Evolutionary conservation across 2,113 vertebrate species (phyloP), one percentile per base, ranked within the genome.

Genomic region (Pteropus alecto): DNA sequence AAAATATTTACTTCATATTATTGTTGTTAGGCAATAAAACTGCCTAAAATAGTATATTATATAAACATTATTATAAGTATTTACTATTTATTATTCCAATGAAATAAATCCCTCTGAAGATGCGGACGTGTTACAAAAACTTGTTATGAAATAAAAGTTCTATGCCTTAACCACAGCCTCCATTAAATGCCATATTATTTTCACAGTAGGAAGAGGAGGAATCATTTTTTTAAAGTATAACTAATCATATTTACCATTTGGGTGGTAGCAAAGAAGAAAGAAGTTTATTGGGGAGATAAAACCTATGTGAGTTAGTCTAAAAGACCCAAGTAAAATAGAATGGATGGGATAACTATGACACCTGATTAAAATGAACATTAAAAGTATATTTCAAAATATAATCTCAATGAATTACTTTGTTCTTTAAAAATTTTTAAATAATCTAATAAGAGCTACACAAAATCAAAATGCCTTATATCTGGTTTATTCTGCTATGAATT

Each of bases 21-120:
- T 5, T 81, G 3, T 76, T 43, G 1, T 95, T 28, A 96, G 43
- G 41, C 22, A 89, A 58, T 84, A 60, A 33, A 81, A 56, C 5
- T 85, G 74, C 22, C 56, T 77, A 73, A 74, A 83, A 61, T 2
- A 94, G 4, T 63, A 21, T 71, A 13, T 74, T 76, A 76, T 5
- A 87, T 10, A 74, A 96, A 92, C 18, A 74, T 28, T 84, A 83
- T 63, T 54, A 89, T 28, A 2, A 92, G 19, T 81, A 7, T 43
- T 92, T 78, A 73, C 43, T 67, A 83, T 90, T 83, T 88, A 92
- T 70, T 93, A 93, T 67, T 94, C 28, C 54, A 95, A 77, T 12
- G 26, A 96, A 74, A 48, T 9, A 87, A 15, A 24, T 68, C 7
- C 60, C 30, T 94, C 2, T 46, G 28, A 94, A 95, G 41, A 91